These are phyloP conservation scores for Tychaedon coryphoeus DNA, from an alignment of 2,113 vertebrate genomes.

Conservation along the genomic window DNA sequence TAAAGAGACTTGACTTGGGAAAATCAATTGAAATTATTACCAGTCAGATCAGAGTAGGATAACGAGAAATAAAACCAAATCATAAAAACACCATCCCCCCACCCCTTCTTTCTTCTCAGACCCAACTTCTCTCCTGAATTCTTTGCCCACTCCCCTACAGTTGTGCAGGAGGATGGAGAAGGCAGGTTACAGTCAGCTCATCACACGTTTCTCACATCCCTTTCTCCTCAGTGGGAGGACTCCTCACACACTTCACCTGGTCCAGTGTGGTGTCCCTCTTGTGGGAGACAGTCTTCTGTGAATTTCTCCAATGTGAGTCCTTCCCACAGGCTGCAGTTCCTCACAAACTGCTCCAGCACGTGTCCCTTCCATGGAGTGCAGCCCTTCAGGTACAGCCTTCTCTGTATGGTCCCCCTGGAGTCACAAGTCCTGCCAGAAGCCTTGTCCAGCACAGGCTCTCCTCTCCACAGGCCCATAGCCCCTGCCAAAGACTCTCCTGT, in stretches of 20 bases:
- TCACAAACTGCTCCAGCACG: background rate
- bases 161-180: background rate
- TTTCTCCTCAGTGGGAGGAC: background rate
- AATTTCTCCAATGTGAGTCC: background rate
- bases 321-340: background rate
- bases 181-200: background rate
- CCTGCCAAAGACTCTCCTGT: background rate
- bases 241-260: background rate
- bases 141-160: background rate
- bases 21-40: background rate
- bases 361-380: background rate
- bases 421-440: background rate
- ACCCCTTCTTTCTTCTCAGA: background rate
- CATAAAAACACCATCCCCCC: background rate
- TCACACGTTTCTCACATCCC: rapidly evolving
- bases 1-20: background rate
- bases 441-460: rapidly evolving
- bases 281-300: background rate
- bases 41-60: background rate
- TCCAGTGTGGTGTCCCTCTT: background rate
- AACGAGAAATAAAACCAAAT: background rate
- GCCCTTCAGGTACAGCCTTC: background rate
- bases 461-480: background rate
- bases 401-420: rapidly evolving
- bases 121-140: background rate